Conservation (phyloP, 2,888 invertebrate genomes). For the Catocala nupta region DNA sequence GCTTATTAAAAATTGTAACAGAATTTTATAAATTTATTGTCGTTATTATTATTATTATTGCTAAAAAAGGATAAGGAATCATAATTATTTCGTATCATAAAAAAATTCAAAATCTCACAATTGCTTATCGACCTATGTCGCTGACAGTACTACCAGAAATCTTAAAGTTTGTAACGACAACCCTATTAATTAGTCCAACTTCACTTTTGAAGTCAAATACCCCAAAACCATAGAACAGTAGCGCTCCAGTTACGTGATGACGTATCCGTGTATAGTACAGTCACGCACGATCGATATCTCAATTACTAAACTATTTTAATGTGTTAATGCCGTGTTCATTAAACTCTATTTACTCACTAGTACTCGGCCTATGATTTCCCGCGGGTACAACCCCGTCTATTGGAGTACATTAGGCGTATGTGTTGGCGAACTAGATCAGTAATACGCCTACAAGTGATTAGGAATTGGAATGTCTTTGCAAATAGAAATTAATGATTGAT, state of each 20-base stretch:
- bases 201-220: too few species aligned
- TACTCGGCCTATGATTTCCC: constrained; percentile 20
- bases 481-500: too few species aligned
- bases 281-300: constrained; percentile 17
- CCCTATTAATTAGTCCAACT: too few species aligned
- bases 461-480: not conserved
- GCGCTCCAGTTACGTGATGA: not conserved
- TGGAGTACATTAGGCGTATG: constrained; percentile 11
- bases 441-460: not conserved
- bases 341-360: not conserved
- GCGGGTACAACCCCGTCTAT: constrained; percentile 11
- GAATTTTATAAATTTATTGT: too few species aligned
- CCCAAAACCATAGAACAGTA: not conserved
- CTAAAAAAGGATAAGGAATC: too few species aligned
- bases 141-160: too few species aligned
- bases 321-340: constrained; percentile 24
- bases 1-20: too few species aligned
- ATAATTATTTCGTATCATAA: too few species aligned
- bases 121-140: too few species aligned
- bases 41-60: too few species aligned
- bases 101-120: too few species aligned
- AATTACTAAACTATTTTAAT: constrained; percentile 28
- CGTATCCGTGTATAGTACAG: not conserved
- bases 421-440: constrained; percentile 11
- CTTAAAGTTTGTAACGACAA: too few species aligned